A percentile compares a stretch with the other conserved stretches of the same genome.
phyloP scores from a whole-genome alignment of 2,113 vertebrate species.

The Mobula hypostoma region DNA sequence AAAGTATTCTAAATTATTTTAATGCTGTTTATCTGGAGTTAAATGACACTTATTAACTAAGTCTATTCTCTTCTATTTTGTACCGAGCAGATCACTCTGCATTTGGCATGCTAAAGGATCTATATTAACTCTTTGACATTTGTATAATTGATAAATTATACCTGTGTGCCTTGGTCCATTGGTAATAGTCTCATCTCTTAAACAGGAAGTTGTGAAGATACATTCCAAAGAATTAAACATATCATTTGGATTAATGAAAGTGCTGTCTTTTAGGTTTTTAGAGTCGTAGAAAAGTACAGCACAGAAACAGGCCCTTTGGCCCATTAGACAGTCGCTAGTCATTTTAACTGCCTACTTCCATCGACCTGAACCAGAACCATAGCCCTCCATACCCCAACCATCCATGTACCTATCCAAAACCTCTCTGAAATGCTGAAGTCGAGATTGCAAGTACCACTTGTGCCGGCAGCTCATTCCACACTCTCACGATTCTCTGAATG shows the following conservation, averaged over 20 bases:
- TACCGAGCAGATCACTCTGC: background rate
- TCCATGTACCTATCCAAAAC: no score
- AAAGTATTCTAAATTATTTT: background rate
- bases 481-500: no score
- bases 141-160: background rate
- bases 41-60: background rate
- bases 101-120: no score
- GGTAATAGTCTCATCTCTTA: background rate
- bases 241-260: background rate
- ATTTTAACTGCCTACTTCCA: no score
- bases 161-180: background rate
- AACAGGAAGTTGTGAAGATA: background rate
- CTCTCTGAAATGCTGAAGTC: no score
- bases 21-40: background rate
- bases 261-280: background rate
- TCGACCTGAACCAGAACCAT: no score
- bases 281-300: background rate
- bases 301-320: no score
- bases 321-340: no score
- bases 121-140: background rate
- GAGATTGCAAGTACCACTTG: no score
- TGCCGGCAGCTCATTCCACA: no score
- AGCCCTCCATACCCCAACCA: no score
- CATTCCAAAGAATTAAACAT: background rate
- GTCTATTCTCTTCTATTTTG: background rate